These are phyloP conservation scores for Protobothrops mucrosquamatus DNA, from an alignment of 2,113 vertebrate species.

Conservation along the genomic window DNA sequence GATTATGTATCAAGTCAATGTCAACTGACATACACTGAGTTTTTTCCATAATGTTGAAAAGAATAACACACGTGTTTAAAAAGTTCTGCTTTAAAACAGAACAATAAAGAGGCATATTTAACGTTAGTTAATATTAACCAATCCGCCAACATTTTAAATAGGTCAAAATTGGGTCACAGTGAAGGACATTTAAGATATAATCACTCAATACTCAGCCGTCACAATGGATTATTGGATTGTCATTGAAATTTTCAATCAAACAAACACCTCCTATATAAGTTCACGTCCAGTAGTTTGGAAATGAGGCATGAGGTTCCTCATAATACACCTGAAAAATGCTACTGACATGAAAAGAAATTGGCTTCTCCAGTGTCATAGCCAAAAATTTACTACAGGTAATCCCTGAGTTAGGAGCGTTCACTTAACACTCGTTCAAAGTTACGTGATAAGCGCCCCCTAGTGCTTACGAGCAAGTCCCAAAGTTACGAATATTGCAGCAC, in stretches of 20 bases:
- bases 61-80: neutral
- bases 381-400: neutral
- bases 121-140: neutral
- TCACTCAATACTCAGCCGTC: neutral
- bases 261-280: neutral
- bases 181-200: neutral
- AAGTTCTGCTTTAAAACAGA: neutral
- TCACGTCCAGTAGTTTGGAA: neutral
- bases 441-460: no score
- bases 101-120: neutral
- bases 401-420: no score
- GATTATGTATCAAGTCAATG: neutral
- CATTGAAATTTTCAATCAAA: neutral
- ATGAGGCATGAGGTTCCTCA: neutral
- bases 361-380: neutral
- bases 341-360: neutral
- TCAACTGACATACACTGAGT: neutral
- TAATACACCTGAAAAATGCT: neutral
- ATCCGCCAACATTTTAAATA: neutral
- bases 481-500: no score
- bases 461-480: no score
- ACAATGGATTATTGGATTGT: neutral
- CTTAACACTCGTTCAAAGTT: no score
- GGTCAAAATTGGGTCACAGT: neutral
- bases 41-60: neutral